phyloP scores from a whole-genome alignment of 2,888 invertebrate genomes.

The Nemotelus nigrinus region DNA sequence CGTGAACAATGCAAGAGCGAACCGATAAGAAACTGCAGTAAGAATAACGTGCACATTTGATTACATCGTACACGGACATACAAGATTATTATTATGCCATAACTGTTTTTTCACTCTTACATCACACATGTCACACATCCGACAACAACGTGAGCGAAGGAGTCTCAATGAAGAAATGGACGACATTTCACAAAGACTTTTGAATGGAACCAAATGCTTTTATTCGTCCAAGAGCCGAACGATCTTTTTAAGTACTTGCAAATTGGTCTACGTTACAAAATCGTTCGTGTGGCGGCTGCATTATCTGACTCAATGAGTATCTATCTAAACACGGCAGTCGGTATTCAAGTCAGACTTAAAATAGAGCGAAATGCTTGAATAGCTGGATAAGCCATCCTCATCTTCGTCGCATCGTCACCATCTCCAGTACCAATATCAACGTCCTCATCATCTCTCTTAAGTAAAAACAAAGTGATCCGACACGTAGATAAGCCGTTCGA shows the following conservation, averaged over 20 bases:
- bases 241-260: conserved; percentile 39
- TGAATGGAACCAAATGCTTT: not conserved
- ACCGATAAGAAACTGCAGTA: not conserved
- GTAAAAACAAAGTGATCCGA: conserved; percentile 42
- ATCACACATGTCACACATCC: conserved; percentile 8
- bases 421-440: conserved; percentile 20
- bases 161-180: conserved; percentile 19
- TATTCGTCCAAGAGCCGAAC: conserved; percentile 20
- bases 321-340: not conserved
- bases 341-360: not conserved
- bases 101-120: conserved; percentile 32
- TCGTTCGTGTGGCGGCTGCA: conserved; percentile 22
- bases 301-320: not conserved
- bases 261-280: conserved; percentile 42
- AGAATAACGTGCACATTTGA: conserved; percentile 33
- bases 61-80: conserved; percentile 10
- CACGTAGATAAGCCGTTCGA: conserved; percentile 32
- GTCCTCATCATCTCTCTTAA: conserved; percentile 22
- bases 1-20: not conserved
- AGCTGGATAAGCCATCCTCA: not conserved
- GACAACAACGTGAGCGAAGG: not conserved
- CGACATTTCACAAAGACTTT: conserved; percentile 14
- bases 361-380: not conserved
- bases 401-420: not conserved
- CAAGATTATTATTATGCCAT: conserved; percentile 39